phyloP scores from a whole-genome alignment of 2,888 invertebrate genomes.

The Drosophila robusta region DNA sequence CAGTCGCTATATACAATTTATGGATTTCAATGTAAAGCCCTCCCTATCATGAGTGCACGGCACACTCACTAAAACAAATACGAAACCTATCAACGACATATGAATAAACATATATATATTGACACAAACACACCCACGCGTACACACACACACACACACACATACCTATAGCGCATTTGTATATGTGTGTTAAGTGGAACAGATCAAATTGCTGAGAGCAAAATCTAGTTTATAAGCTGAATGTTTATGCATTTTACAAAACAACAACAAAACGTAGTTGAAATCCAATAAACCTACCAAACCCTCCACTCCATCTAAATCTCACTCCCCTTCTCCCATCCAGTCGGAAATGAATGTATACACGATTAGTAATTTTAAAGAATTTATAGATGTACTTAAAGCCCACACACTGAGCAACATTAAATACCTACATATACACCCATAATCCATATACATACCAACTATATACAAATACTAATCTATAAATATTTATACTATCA shows the following conservation, averaged over 20 bases:
- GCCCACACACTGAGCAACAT: conserved; percentile 40
- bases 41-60: conserved; percentile 60
- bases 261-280: conserved; percentile 27
- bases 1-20: conserved; percentile 62
- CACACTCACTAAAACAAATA: conserved; percentile 59
- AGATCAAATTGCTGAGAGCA: conserved; percentile 58
- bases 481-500: conserved; percentile 22
- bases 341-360: conserved; percentile 63
- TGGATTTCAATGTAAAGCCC: conserved; percentile 78
- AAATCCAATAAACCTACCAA: conserved; percentile 1
- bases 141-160: conserved; percentile 9
- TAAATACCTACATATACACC: conserved; percentile 38
- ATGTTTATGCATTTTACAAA: conserved; percentile 75
- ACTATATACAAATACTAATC: conserved; percentile 19
- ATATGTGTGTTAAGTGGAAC: conserved; percentile 22
- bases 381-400: conserved; percentile 76
- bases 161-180: background rate
- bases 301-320: background rate
- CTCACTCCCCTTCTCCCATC: background rate
- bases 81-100: conserved; percentile 40
- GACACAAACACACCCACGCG: conserved; percentile 14
- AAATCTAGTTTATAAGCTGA: conserved; percentile 68
- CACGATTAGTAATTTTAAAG: conserved; percentile 73
- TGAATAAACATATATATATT: conserved; percentile 19
- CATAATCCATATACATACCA: conserved; percentile 2